Conservation (phyloP, 2,888 invertebrate species). For the Amiota mariae region DNA sequence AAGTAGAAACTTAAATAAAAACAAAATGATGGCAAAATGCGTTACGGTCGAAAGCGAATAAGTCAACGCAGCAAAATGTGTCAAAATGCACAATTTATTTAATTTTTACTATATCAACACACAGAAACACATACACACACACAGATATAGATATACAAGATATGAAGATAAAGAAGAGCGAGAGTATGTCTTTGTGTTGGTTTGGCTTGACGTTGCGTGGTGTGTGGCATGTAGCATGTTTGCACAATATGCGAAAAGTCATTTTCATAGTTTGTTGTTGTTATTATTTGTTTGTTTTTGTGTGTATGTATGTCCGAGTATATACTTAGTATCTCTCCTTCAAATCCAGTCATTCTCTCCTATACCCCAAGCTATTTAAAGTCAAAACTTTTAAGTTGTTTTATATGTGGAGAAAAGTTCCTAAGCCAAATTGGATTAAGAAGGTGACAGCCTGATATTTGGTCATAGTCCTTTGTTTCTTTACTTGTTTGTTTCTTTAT, state of each 20-base stretch:
- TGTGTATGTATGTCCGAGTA: not conserved
- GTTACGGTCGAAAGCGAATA: slow-evolving; percentile 48
- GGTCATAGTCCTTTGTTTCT: too few species aligned
- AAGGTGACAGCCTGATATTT: slow-evolving; percentile 38
- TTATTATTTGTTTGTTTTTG: slow-evolving; percentile 29
- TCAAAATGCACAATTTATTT: slow-evolving; percentile 71
- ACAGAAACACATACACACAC: slow-evolving; percentile 14
- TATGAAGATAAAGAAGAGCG: not conserved
- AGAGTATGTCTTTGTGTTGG: not conserved
- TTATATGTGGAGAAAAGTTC: slow-evolving; percentile 48
- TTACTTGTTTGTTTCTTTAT: too few species aligned
- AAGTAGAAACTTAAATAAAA: slow-evolving; percentile 43
- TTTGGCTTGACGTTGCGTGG: not conserved
- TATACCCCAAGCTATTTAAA: slow-evolving; percentile 52
- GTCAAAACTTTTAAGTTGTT: slow-evolving; percentile 63
- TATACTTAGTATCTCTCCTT: too few species aligned
- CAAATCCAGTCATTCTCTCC: slow-evolving; percentile 29
- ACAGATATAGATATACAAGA: not conserved
- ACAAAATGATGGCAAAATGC: slow-evolving; percentile 28
- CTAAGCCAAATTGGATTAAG: slow-evolving; percentile 62
- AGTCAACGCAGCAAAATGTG: slow-evolving; percentile 69
- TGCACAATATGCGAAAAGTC: slow-evolving; percentile 46
- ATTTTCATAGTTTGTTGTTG: slow-evolving; percentile 57
- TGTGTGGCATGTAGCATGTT: slow-evolving; percentile 14
- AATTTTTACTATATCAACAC: slow-evolving; percentile 59